Evolutionary conservation across 2,113 vertebrate genomes (phyloP).

Genomic region (Alethe castanea): DNA sequence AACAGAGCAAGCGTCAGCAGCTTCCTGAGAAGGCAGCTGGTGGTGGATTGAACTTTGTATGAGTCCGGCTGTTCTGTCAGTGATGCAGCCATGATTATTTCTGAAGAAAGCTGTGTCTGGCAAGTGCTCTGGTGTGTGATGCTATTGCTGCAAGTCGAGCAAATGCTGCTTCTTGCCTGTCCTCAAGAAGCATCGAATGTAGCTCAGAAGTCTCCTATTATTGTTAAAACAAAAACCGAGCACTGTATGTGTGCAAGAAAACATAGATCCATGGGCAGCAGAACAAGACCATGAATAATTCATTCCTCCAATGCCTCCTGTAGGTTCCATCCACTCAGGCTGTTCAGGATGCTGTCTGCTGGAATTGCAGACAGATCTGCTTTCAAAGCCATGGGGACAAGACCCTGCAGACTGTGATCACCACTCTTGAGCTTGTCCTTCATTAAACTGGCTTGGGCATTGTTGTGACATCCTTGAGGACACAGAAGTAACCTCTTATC

Average conservation of each 20-base stretch:
- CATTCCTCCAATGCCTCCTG: slow-evolving; percentile 10
- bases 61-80: not conserved
- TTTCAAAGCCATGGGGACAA: not conserved
- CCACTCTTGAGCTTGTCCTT: not conserved
- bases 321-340: slow-evolving; percentile 16
- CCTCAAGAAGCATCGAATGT: slow-evolving; percentile 7
- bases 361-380: not conserved
- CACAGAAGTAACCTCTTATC: not conserved
- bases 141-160: not conserved
- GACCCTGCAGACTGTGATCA: not conserved
- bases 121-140: not conserved
- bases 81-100: not conserved
- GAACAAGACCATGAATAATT: slow-evolving; percentile 46
- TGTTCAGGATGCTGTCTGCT: not conserved
- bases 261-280: slow-evolving; percentile 30
- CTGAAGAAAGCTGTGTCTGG: slow-evolving; percentile 19
- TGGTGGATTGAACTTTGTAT: not conserved
- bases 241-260: not conserved
- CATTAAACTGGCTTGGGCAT: not conserved
- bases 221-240: slow-evolving; percentile 36
- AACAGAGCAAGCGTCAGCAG: not conserved
- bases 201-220: not conserved
- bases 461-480: not conserved
- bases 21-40: not conserved
- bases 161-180: not conserved